Base-by-base conservation (phyloP, 2,113 vertebrate species). In the Phoenicopterus ruber region DNA sequence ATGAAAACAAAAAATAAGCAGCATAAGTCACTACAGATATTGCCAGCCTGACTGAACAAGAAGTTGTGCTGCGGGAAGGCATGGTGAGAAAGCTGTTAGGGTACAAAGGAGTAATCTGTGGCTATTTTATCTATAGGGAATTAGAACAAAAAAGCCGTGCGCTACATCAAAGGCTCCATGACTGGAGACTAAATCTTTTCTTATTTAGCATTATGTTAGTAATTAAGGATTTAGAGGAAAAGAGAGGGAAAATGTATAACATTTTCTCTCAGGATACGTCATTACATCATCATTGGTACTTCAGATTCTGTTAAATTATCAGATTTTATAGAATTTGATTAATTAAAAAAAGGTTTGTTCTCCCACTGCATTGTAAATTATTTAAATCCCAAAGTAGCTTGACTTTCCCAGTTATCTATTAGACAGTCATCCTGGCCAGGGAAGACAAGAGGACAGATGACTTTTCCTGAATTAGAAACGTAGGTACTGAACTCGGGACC, bases 1-100 rank as follows among this genome's bases (percentile, higher is more conserved):
- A 91, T 47, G 59, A 89, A 91, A 91, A 94, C 85, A 96, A 96
- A 87, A 93, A 93, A 93, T 78, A 92, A 69, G 95, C 71, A 59
- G 72, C 1, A 18, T 91, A 97, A 97, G 94, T 97, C 91, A 93
- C 89, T 93, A 65, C 86, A 79, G 93, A 95, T 96, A 97, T 92
- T 86, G 88, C 95, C 94, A 94, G 83, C 86, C 93, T 95, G 96
- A 97, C 36, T 94, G 95, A 97, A 85, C 93, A 97, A 95, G 96
- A 90, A 91, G 93, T 94, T 95, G 91, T 95, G 81, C 88, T 95
- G 93, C 9, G 2, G 88, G 77, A 93, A 94, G 61, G 81, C 93
- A 87, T 77, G 88, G 88, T 94, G 97, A 96, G 93, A 97, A 97
- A 97, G 91, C 89, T 85, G 83, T 94, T 97, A 93, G 78, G 88